A percentile compares a stretch with the other conserved stretches of the same genome.
Evolutionary conservation across 2,113 vertebrate genomes (phyloP).

Genomic region (Glaucomys volans): DNA sequence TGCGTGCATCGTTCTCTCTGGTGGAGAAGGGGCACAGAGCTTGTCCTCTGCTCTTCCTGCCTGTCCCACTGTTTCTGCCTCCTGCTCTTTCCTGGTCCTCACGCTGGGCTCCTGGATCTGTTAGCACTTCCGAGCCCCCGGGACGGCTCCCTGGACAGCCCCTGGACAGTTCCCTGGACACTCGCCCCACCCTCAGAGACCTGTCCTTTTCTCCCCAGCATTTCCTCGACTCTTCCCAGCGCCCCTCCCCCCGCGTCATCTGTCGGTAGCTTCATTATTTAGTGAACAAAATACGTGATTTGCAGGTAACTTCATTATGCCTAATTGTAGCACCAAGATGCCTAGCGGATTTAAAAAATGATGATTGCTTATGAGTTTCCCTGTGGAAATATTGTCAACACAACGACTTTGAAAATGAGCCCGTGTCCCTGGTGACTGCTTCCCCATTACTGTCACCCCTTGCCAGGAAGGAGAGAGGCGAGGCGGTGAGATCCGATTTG

Average conservation of each 20-base stretch:
- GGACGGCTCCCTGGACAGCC: rapidly evolving
- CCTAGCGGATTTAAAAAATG: slow-evolving; percentile 16
- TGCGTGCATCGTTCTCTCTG: rapidly evolving
- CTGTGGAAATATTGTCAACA: slow-evolving; percentile 48
- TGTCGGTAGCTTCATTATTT: background rate
- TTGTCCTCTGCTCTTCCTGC: background rate
- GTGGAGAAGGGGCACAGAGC: background rate
- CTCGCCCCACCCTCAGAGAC: rapidly evolving
- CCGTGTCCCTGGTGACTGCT: background rate
- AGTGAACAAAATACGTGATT: background rate
- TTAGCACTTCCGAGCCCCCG: rapidly evolving
- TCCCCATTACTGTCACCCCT: slow-evolving; percentile 5
- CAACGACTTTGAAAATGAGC: slow-evolving; percentile 21
- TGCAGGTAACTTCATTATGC: slow-evolving; percentile 50
- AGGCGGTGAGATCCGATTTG: rapidly evolving
- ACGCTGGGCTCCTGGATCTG: rapidly evolving
- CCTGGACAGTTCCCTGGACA: background rate
- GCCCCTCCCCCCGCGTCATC: rapidly evolving
- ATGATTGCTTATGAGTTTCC: slow-evolving; percentile 27
- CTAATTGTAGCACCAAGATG: slow-evolving; percentile 64
- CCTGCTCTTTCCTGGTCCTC: rapidly evolving
- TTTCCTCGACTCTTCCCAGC: background rate
- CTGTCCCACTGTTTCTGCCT: no score
- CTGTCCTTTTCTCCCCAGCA: rapidly evolving
- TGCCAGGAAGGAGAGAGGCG: slow-evolving; percentile 3